Conservation (phyloP, 1,140 invertebrate genomes). For the Brachionus paranguensis region DNA sequence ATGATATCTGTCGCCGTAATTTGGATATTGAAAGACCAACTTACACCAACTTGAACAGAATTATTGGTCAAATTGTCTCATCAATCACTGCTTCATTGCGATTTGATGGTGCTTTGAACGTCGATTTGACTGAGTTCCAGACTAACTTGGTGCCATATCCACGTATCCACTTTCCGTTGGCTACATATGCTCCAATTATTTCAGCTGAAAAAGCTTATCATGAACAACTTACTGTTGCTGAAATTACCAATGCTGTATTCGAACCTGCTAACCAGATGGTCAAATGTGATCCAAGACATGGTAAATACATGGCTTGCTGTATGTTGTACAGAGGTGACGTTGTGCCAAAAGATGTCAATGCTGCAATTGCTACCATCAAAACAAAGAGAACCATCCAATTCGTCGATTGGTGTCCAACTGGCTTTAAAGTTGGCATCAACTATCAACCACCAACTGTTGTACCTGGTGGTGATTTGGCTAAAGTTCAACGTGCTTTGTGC, state of each 20-base stretch:
- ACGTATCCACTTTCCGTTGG: conserved; percentile 52
- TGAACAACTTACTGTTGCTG: conserved; percentile 61
- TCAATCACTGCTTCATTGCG: conserved; percentile 58
- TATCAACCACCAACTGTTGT: conserved; percentile 70
- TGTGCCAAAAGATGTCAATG: conserved; percentile 75
- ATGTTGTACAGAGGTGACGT: conserved; percentile 52
- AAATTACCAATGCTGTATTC: conserved; percentile 81
- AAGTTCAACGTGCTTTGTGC: conserved; percentile 62
- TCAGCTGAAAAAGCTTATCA: conserved; percentile 53
- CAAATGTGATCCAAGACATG: conserved; percentile 78
- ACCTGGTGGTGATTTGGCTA: conserved; percentile 65
- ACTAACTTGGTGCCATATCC: conserved; percentile 62
- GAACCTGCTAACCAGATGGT: conserved; percentile 85
- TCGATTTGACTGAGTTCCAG: conserved; percentile 66
- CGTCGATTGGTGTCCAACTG: conserved; percentile 83
- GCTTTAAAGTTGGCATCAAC: conserved; percentile 67
- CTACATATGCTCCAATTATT: conserved; percentile 49
- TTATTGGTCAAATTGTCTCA: conserved; percentile 45
- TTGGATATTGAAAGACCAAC: conserved; percentile 77
- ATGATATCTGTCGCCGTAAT: conserved; percentile 81
- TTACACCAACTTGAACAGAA: conserved; percentile 62
- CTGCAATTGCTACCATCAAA: conserved; percentile 75
- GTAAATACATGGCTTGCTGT: conserved; percentile 51
- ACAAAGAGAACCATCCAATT: conserved; percentile 70
- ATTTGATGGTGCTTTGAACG: conserved; percentile 68